Conservation (phyloP, 1,140 invertebrate species). For the Drosophila yakuba region DNA sequence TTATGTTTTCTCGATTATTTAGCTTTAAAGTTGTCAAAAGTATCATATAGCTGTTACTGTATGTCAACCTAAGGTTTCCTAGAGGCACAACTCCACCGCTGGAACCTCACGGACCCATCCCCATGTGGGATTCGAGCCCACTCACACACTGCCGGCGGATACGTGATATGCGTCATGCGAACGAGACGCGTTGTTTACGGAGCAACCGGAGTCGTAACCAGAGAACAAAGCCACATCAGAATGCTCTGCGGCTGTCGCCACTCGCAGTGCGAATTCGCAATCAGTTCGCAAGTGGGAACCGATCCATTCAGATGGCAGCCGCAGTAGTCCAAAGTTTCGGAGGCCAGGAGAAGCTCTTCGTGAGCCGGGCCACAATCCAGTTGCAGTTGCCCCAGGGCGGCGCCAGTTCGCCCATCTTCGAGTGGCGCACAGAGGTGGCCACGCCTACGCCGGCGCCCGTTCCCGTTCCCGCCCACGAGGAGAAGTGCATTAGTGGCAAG, state of each 20-base stretch:
- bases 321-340: slow-evolving; percentile 27
- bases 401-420: slow-evolving; percentile 44
- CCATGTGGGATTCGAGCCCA: neutral
- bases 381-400: slow-evolving; percentile 30
- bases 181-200: slow-evolving; percentile 48
- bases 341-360: slow-evolving; percentile 57
- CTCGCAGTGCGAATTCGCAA: slow-evolving; percentile 45
- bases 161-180: slow-evolving; percentile 46
- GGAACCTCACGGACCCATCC: slow-evolving; percentile 16
- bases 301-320: slow-evolving; percentile 71
- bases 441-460: slow-evolving; percentile 9
- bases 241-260: slow-evolving; percentile 37
- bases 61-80: neutral
- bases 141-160: slow-evolving; percentile 13
- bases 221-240: slow-evolving; percentile 66
- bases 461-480: slow-evolving; percentile 1
- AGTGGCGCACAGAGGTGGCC: slow-evolving; percentile 67
- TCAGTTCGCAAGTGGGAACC: slow-evolving; percentile 63
- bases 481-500: slow-evolving; percentile 11
- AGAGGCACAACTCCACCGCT: neutral
- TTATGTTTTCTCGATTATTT: too few species aligned
- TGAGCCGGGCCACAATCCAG: slow-evolving; percentile 60
- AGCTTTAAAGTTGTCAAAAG: too few species aligned
- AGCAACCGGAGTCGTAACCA: slow-evolving; percentile 43
- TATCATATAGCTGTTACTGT: too few species aligned